A percentile compares a stretch with the other conserved stretches of the same genome.
phyloP scores from a whole-genome alignment of 2,797 vertebrate species.

The Champsocephalus gunnari region DNA sequence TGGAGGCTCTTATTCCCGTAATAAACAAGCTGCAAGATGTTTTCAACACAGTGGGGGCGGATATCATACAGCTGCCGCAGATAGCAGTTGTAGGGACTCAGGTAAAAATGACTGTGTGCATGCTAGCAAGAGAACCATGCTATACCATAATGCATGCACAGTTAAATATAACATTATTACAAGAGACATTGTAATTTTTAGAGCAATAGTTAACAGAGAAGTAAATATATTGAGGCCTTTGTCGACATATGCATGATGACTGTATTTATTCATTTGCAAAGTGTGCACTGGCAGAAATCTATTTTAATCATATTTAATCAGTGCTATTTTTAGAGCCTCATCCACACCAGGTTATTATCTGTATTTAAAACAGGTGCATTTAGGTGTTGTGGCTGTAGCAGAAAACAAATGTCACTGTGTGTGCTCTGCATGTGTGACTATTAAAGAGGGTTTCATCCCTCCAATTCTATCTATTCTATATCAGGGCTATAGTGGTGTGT shows the following conservation, averaged over 20 bases:
- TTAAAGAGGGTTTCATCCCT: no score
- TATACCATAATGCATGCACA: neutral
- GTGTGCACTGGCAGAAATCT: constrained; percentile 34
- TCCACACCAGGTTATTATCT: constrained; percentile 31
- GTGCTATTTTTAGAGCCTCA: constrained; percentile 41
- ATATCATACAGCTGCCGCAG: constrained; percentile 97
- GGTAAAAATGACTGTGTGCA: constrained; percentile 80
- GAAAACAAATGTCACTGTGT: no score
- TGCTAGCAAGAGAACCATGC: constrained; percentile 55
- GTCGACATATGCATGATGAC: neutral
- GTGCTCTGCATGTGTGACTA: no score
- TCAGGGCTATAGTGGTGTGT: neutral
- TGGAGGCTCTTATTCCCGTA: constrained; percentile 98
- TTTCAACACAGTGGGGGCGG: constrained; percentile 97
- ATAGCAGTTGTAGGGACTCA: constrained; percentile 98
- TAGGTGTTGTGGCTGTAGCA: constrained; percentile 9
- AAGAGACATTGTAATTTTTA: accelerated
- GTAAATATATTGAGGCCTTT: neutral
- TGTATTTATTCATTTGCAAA: constrained; percentile 11
- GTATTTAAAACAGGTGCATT: constrained; percentile 25
- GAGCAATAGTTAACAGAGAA: neutral
- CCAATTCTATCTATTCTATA: neutral
- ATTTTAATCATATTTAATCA: constrained; percentile 53
- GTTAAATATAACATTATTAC: neutral
- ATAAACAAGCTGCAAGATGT: constrained; percentile 99